phyloP scores from a whole-genome alignment of 2,888 invertebrate genomes.

The Trissolcus brochymenae region DNA sequence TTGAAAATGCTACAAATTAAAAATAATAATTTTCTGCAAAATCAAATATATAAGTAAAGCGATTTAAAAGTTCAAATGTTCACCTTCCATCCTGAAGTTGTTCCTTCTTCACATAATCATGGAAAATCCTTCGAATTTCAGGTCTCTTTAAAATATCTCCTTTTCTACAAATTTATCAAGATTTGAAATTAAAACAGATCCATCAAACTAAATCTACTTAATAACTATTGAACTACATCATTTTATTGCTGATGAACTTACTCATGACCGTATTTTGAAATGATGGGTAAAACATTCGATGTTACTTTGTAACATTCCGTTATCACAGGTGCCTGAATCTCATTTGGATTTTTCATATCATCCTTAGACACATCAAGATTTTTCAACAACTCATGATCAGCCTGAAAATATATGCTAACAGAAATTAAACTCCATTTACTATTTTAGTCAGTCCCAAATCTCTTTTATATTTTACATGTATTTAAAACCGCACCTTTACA shows the following conservation, averaged over 20 bases:
- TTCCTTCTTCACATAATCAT: slow-evolving; percentile 84
- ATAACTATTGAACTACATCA: background rate
- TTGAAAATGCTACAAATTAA: slow-evolving; percentile 78
- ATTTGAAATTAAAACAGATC: slow-evolving; percentile 1
- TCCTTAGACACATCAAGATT: slow-evolving; percentile 76
- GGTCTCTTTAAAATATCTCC: slow-evolving; percentile 81
- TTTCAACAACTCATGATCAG: slow-evolving; percentile 79
- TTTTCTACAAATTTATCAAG: slow-evolving; percentile 71
- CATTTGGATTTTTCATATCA: slow-evolving; percentile 63
- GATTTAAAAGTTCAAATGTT: slow-evolving; percentile 29
- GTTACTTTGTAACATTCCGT: slow-evolving; percentile 84
- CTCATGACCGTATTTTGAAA: slow-evolving; percentile 80
- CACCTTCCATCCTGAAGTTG: slow-evolving; percentile 78
- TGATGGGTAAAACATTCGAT: slow-evolving; percentile 81
- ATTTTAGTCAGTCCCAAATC: no score
- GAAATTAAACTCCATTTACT: no score
- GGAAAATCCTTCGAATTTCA: slow-evolving; percentile 83
- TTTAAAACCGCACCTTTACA: slow-evolving; percentile 76
- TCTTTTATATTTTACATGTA: no score
- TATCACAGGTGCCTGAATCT: slow-evolving; percentile 78
- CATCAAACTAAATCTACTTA: background rate
- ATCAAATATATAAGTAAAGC: background rate
- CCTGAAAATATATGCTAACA: slow-evolving; percentile 53
- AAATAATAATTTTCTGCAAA: no score
- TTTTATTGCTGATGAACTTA: slow-evolving; percentile 66